phyloP scores from a whole-genome alignment of 2,113 vertebrate genomes.

The Rousettus leschenaultii region DNA sequence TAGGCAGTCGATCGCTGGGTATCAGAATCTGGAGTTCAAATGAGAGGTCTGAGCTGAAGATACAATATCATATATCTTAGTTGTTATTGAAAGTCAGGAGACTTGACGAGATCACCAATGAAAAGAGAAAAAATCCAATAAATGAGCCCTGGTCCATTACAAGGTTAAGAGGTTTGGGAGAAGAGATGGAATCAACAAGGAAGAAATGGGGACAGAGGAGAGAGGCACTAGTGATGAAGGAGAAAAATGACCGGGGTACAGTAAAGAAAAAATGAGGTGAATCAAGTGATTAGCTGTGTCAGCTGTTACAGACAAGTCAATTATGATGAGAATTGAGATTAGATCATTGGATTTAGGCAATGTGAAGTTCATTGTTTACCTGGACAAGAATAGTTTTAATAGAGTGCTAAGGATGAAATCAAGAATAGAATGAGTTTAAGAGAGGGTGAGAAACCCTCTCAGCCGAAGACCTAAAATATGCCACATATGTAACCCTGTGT shows the following conservation, averaged over 20 bases:
- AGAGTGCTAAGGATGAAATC: not conserved
- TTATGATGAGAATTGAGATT: not conserved
- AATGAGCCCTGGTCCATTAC: not conserved
- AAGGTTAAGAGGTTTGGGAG: not conserved
- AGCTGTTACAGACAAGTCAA: not conserved
- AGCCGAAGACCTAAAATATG: not conserved
- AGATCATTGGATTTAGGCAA: not conserved
- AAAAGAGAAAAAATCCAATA: not conserved
- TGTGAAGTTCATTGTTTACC: not conserved
- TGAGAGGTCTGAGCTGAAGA: not conserved
- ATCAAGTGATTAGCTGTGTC: not conserved
- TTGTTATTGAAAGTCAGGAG: conserved; percentile 14
- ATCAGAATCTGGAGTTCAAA: not conserved
- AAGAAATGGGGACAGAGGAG: not conserved
- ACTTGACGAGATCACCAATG: conserved; percentile 32
- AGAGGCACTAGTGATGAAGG: not conserved
- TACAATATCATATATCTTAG: not conserved
- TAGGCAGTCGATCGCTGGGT: not conserved
- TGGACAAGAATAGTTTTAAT: not conserved
- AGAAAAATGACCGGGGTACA: not conserved
- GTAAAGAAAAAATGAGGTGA: not conserved
- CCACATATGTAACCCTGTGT: not conserved
- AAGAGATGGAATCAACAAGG: conserved; percentile 15
- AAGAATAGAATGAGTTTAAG: not conserved
- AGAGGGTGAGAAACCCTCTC: not conserved